Base-by-base conservation (phyloP, 2,888 invertebrate genomes). In the Pogonocherus hispidulus region DNA sequence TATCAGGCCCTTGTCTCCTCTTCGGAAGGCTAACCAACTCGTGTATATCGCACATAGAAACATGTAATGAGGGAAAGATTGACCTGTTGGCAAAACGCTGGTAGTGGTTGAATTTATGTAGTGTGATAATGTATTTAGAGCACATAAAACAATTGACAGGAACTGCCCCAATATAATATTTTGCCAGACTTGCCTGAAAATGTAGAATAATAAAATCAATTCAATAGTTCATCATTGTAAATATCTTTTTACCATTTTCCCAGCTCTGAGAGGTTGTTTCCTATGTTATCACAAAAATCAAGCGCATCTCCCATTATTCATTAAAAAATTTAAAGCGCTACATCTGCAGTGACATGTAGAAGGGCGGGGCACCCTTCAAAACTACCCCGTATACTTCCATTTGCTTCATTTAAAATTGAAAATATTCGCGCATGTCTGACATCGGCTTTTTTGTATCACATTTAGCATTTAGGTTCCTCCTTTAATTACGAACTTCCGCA, bases 41-140 rank as follows among this genome's bases (percentile, higher is more conserved):
- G 93, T 92, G 82, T 93, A 96, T 70, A 94, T 89, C 76, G 94
- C 86, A 79, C 93, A 92, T 75, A 95, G 88, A 73, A 92, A 87
- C 75, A 92, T 87, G 83, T 96, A 96, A 80, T 94, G 94, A 56
- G 93, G 89, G 79, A 95, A 90, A 75, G 92, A 91, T 86, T 95
- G 95, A 54, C 92, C 94, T 75, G 94, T 93, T 6, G 94, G 94
- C 23, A 93, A 90, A 73, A 92, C 90, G 67, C 93, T 90, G 80
- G 90, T 90, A 71, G 91, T 89, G 70, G 90, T 88, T 77, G 91
- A 90, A 79, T 91, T 91, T 57, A 94, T 88, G 72, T 91, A 86
- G 76, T 93, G 92, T 71, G 92, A 92, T 74, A 92, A 85, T 59
- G 93, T 89, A 79, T 92, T 94, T 81, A 94, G 93, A 49, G 92